Base-by-base conservation (phyloP, 2,797 vertebrate species). In the Natrix natrix region DNA sequence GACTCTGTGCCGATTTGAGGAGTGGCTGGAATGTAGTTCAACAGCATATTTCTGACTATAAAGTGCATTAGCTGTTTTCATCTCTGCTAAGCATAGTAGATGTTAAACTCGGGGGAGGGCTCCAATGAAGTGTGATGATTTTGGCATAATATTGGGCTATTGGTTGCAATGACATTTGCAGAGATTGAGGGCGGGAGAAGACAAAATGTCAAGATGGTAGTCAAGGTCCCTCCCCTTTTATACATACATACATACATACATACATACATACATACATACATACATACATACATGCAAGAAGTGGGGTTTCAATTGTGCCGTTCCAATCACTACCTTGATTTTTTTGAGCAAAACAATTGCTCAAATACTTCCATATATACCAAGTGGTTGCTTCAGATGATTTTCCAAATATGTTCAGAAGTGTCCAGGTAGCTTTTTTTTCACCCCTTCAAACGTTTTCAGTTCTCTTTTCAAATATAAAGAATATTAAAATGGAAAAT, bases 11-110 rank as follows among this genome's bases (percentile, higher is more conserved):
- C 24, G 37, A 87, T 83, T 54, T n/a, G 90, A 89, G 93, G 87
- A 86, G 89, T 87, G 94, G 69, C 87, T 95, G 95, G 95, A 96
- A 95, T 94, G 94, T 24, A 52, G 93, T 61, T 2, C 74, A 66
- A n/a, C 4, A 0, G 28, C 63, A 60, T 43, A 17, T 55, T 37
- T 94, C 32, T 91, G 0, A 66, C 0, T 26, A 1, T 87, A 43
- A 61, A 86, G 32, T 93, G 7, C 55, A 43, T 66, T 55, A 83
- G 22, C 43, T 86, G 69, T 59, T 26, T 48, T 32, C 32, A 4
- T 83, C 20, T 86, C 69, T 10, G 22, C 52, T 57, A 55, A 17
- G 32, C 26, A 24, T n/a, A 28, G 69, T 48, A 91, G 10, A 14
- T 55, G 8, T 54, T 59, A 91, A 63, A 88, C 63, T 37, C 57